These are phyloP conservation scores for Cyrtonyx montezumae DNA, from an alignment of 2,113 vertebrate genomes.

Conservation along the genomic window DNA sequence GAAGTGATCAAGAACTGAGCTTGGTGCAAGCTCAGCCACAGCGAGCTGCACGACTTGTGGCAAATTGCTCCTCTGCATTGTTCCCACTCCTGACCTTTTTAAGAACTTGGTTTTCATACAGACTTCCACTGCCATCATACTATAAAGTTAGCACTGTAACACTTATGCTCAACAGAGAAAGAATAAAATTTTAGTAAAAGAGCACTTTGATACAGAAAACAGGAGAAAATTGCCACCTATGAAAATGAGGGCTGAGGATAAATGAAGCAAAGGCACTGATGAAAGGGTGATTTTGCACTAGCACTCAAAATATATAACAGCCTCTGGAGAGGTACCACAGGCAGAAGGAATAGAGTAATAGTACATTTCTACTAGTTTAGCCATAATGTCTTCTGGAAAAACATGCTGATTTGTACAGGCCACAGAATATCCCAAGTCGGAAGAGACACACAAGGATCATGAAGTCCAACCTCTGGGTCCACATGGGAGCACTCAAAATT, in stretches of 20 bases:
- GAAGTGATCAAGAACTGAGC: background rate
- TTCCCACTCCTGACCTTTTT: background rate
- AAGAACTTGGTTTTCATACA: background rate
- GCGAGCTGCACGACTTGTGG: background rate
- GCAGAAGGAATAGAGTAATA: background rate
- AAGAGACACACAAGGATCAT: too few species aligned
- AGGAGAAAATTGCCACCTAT: background rate
- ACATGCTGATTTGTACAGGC: background rate
- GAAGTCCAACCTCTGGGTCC: too few species aligned
- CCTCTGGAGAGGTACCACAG: background rate
- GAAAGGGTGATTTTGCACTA: background rate
- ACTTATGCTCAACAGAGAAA: background rate
- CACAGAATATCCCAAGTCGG: too few species aligned
- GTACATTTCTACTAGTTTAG: background rate
- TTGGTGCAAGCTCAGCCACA: background rate
- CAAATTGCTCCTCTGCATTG: background rate
- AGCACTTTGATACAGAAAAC: background rate
- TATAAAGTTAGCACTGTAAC: background rate
- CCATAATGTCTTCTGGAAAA: background rate
- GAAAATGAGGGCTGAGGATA: background rate
- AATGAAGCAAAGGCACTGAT: background rate
- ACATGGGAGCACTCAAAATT: too few species aligned
- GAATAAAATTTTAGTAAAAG: background rate
- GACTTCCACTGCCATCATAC: background rate
- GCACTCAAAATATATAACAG: background rate